Percentiles rank a stretch among this genome's conserved stretches.
Evolutionary conservation across 2,797 vertebrate genomes (phyloP).

Genomic region (Masticophis lateralis): DNA sequence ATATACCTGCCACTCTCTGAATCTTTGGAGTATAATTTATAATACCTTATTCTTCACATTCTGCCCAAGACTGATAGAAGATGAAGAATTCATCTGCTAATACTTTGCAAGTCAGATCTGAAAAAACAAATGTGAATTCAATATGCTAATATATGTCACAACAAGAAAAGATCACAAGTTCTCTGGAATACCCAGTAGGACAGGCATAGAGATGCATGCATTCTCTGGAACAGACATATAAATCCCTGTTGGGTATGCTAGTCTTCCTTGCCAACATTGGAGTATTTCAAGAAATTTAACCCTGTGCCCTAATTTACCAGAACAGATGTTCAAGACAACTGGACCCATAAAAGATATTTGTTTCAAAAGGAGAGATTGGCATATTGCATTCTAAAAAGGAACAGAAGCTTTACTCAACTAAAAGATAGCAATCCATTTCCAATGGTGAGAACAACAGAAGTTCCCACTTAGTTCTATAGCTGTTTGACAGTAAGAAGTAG

Average conservation of each 20-base stretch:
- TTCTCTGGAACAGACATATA: neutral
- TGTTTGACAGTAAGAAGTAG: neutral
- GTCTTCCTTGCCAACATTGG: neutral
- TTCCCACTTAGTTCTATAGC: neutral
- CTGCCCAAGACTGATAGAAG: neutral
- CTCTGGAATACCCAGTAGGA: neutral
- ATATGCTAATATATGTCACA: neutral
- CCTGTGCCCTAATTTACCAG: neutral
- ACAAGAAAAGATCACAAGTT: neutral
- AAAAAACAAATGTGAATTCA: neutral
- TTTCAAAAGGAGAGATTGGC: neutral
- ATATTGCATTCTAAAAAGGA: neutral
- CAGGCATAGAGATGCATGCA: neutral
- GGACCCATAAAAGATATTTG: neutral
- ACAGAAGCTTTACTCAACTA: neutral
- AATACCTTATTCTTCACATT: neutral
- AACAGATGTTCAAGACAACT: neutral
- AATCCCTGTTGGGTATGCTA: neutral
- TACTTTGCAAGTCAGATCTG: neutral
- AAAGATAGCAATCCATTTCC: neutral
- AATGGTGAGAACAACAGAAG: neutral
- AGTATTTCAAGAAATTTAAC: neutral
- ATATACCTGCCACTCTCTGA: neutral
- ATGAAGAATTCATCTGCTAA: neutral
- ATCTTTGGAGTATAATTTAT: neutral